These are phyloP conservation scores for Polydrusus cervinus DNA, from an alignment of 2,888 invertebrate genomes.

Conservation along the genomic window DNA sequence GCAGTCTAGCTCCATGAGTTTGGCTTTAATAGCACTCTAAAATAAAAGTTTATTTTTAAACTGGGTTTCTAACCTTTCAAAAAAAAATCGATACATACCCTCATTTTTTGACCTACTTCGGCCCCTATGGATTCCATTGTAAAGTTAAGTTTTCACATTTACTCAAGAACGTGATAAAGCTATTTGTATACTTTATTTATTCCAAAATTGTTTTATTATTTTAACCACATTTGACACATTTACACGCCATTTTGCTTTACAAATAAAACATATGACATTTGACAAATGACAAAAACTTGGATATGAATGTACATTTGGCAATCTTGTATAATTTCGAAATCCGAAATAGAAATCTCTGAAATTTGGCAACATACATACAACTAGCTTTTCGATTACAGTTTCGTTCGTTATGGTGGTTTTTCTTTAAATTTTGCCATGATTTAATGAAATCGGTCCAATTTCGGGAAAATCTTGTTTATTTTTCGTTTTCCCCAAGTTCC, in stretches of 20 bases:
- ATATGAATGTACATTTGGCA: not conserved
- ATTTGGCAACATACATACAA: conserved; percentile 6
- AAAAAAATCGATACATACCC: conserved; percentile 75
- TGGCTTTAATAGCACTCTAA: conserved; percentile 96
- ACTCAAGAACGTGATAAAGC: not conserved
- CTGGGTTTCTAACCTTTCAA: conserved; percentile 52
- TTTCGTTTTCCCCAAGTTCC: conserved; percentile 8
- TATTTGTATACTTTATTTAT: not conserved
- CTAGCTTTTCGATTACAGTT: conserved; percentile 13
- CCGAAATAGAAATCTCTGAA: not conserved
- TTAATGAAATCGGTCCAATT: conserved; percentile 18
- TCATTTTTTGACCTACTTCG: conserved; percentile 91
- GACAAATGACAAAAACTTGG: too few relatives aligned
- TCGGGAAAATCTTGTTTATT: not conserved
- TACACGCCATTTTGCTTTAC: conserved; percentile 3
- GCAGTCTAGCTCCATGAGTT: conserved; percentile 93
- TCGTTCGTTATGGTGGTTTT: conserved; percentile 4
- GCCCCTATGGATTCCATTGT: conserved; percentile 86
- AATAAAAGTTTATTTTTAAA: conserved; percentile 62
- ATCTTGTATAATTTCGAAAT: not conserved
- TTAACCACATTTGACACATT: conserved; percentile 15
- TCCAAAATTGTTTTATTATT: not conserved
- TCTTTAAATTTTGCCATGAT: conserved; percentile 9
- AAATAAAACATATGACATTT: too few relatives aligned
- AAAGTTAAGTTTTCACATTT: conserved; percentile 4